Evolutionary conservation across 2,797 vertebrate species (phyloP).

Genomic region (Eurystomus glaucurus): DNA sequence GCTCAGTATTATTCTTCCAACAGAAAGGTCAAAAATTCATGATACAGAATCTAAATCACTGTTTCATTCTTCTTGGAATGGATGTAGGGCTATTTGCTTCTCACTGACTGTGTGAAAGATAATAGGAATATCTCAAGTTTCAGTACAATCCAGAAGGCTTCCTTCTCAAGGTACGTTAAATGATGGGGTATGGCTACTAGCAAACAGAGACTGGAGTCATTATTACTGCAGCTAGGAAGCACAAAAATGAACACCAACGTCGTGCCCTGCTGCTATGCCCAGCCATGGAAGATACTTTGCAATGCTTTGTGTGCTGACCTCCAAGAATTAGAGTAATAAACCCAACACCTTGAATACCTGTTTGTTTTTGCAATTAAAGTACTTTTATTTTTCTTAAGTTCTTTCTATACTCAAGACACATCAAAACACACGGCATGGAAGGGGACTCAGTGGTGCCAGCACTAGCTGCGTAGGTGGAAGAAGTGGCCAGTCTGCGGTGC

Average conservation of each 20-base stretch:
- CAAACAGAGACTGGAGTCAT: background rate
- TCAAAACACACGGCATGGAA: background rate
- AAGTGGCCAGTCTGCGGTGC: background rate
- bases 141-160: background rate
- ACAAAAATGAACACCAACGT: background rate
- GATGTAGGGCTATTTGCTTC: background rate
- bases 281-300: background rate
- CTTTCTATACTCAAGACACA: background rate
- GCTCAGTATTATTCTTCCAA: background rate
- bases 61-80: background rate
- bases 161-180: background rate
- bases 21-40: slow-evolving; percentile 18
- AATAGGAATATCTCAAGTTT: background rate
- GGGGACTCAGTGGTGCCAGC: rapidly evolving
- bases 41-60: background rate
- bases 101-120: background rate
- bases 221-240: background rate
- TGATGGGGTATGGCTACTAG: rapidly evolving
- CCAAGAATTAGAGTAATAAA: background rate
- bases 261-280: background rate
- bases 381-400: background rate
- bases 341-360: background rate
- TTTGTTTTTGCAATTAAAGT: background rate
- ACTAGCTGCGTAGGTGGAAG: background rate
- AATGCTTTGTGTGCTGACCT: background rate